Conservation (phyloP, 2,797 vertebrate species). For the Pantherophis vulpinus region DNA sequence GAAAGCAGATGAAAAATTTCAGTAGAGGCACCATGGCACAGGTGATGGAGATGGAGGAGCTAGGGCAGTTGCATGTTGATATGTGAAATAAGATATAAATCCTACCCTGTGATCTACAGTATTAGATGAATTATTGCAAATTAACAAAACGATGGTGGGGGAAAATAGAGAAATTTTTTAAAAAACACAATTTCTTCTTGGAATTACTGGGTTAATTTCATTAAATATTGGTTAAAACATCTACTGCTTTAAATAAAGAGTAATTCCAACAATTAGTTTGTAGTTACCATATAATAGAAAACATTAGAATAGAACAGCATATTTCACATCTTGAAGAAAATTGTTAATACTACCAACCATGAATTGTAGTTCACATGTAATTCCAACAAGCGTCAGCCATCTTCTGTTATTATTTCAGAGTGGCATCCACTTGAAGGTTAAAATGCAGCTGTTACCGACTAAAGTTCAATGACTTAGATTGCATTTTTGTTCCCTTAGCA, state of each 20-base stretch:
- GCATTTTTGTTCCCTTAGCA: too few species aligned
- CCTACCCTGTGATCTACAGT: not conserved
- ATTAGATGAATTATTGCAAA: not conserved
- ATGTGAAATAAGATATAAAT: not conserved
- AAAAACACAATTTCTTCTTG: not conserved
- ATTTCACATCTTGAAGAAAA: not conserved
- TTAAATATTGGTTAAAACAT: not conserved
- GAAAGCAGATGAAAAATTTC: not conserved
- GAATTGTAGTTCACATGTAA: not conserved
- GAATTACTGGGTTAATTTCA: not conserved
- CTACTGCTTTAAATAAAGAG: not conserved
- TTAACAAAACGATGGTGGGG: not conserved
- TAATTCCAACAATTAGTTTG: not conserved
- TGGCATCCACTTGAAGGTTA: not conserved
- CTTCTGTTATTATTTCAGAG: not conserved
- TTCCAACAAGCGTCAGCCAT: not conserved
- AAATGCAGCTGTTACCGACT: too few species aligned
- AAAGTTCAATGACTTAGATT: too few species aligned
- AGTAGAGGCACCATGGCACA: not conserved
- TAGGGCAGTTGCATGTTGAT: not conserved
- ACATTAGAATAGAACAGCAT: not conserved
- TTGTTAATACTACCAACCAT: not conserved
- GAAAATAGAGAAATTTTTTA: not conserved
- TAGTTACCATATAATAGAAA: not conserved
- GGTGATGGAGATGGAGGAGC: not conserved